Percentiles rank a stretch among this genome's conserved stretches.
Evolutionary conservation across 2,797 vertebrate genomes (phyloP).

Genomic region (Macroramphosus scolopax): DNA sequence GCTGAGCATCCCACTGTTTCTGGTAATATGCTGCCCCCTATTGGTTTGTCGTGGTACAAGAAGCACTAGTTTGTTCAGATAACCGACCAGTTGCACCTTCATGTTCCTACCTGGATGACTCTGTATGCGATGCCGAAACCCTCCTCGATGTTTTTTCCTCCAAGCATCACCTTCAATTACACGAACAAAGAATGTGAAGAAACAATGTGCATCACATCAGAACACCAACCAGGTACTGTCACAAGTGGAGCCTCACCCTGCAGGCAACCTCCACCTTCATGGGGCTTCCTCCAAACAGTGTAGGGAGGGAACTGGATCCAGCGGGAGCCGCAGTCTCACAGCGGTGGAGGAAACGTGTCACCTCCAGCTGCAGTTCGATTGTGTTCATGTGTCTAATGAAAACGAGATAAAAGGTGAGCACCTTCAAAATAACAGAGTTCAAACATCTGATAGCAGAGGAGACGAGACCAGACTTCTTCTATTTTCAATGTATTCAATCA

Average conservation of each 20-base stretch:
- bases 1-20: too few relatives aligned
- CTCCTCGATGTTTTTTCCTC: constrained; percentile 96
- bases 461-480: too few relatives aligned
- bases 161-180: constrained; percentile 88
- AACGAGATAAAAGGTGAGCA: neutral
- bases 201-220: too few relatives aligned
- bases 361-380: constrained; percentile 95
- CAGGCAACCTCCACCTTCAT: constrained; percentile 95
- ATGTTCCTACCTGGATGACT: constrained; percentile 88
- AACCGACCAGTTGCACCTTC: neutral
- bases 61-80: too few relatives aligned
- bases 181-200: constrained; percentile 1
- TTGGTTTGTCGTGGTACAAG: too few relatives aligned
- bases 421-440: neutral
- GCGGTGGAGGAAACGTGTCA: constrained; percentile 91
- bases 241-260: constrained; percentile 76
- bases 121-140: constrained; percentile 97
- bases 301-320: constrained; percentile 72
- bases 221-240: neutral
- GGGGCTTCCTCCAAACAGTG: constrained; percentile 86
- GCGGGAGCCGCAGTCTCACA: constrained; percentile 82
- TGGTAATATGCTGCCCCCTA: too few relatives aligned
- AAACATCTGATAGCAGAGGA: neutral
- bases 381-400: constrained; percentile 90
- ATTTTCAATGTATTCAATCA: neutral